Conservation (phyloP, 1,140 invertebrate genomes). For the Aphidius gifuensis region DNA sequence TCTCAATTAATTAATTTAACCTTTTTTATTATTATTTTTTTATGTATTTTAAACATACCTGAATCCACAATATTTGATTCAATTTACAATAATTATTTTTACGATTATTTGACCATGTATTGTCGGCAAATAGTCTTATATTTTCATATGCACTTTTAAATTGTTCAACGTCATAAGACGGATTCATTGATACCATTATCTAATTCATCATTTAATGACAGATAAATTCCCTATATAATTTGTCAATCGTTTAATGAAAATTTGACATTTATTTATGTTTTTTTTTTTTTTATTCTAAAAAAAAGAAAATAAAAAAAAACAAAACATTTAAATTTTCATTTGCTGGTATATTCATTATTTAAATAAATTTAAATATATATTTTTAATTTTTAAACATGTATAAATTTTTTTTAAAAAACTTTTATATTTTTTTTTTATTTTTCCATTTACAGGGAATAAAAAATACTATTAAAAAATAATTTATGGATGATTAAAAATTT, state of each 20-base stretch:
- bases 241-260: background rate
- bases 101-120: slow-evolving; percentile 41
- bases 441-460: slow-evolving; percentile 2
- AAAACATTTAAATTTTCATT: too few species aligned
- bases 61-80: slow-evolving; percentile 44
- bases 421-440: too few species aligned
- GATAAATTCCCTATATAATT: slow-evolving; percentile 8
- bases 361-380: background rate
- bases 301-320: background rate
- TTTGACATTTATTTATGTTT: background rate
- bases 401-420: background rate
- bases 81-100: slow-evolving; percentile 42
- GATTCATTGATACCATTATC: slow-evolving; percentile 46
- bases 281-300: slow-evolving; percentile 6
- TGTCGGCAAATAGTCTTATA: slow-evolving; percentile 45
- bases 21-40: too few species aligned
- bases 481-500: too few species aligned
- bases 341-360: slow-evolving; percentile 4
- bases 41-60: slow-evolving; percentile 36
- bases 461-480: too few species aligned
- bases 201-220: slow-evolving; percentile 33
- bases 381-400: background rate
- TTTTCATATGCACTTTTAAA: slow-evolving; percentile 47
- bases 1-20: too few species aligned
- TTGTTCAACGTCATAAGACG: slow-evolving; percentile 44